Conservation (phyloP, 2,888 invertebrate species). For the Parthenolecanium corni region DNA sequence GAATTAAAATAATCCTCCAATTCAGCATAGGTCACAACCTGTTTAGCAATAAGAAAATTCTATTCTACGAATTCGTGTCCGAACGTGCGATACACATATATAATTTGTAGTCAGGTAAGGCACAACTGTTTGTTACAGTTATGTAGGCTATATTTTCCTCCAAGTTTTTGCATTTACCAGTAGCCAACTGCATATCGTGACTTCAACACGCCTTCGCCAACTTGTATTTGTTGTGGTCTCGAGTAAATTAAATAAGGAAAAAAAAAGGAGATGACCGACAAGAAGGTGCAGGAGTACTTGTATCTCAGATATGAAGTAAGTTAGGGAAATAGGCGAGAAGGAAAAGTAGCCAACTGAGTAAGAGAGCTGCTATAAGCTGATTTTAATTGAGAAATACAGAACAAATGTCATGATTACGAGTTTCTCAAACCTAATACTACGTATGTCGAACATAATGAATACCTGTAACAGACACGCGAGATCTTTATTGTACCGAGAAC, state of each 20-base stretch:
- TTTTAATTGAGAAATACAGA: conserved; percentile 18
- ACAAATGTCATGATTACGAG: conserved; percentile 16
- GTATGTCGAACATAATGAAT: conserved; percentile 15
- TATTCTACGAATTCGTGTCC: too few relatives aligned
- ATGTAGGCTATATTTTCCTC: neutral
- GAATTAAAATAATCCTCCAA: too few relatives aligned
- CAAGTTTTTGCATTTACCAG: neutral
- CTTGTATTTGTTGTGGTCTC: neutral
- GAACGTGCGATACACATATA: too few relatives aligned
- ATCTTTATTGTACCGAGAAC: conserved; percentile 7
- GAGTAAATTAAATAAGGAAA: too few relatives aligned
- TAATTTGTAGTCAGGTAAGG: too few relatives aligned
- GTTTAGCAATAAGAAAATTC: too few relatives aligned
- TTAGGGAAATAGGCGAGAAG: neutral
- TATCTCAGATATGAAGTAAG: neutral
- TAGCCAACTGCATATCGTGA: conserved; percentile 7
- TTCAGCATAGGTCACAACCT: too few relatives aligned
- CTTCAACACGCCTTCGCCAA: conserved; percentile 10
- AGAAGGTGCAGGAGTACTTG: too few relatives aligned
- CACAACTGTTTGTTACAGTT: too few relatives aligned
- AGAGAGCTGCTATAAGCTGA: conserved; percentile 9
- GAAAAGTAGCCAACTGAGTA: too few relatives aligned
- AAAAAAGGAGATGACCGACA: too few relatives aligned
- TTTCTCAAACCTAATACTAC: neutral
- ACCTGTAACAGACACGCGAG: conserved; percentile 16